These are phyloP conservation scores for Lithosia quadra DNA, from an alignment of 2,888 invertebrate genomes.

Conservation along the genomic window DNA sequence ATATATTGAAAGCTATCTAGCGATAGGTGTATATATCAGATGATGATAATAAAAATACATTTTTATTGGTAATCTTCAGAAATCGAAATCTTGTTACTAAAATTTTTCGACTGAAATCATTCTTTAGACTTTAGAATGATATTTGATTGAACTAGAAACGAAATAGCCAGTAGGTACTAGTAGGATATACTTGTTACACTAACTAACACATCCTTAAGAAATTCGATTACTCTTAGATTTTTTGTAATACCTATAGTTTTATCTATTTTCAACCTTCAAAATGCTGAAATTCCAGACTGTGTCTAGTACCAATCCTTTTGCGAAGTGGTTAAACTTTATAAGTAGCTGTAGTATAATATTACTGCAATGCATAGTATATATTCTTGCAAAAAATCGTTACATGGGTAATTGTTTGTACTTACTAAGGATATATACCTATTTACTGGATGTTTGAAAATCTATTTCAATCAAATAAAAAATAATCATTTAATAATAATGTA, in stretches of 20 bases:
- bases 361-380: too few relatives aligned
- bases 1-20: background rate
- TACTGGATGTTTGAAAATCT: too few relatives aligned
- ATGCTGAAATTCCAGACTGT: background rate
- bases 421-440: too few relatives aligned
- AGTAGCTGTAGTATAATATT: too few relatives aligned
- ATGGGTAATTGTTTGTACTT: too few relatives aligned
- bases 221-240: background rate
- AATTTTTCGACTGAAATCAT: slow-evolving; percentile 4
- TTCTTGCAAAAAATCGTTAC: too few relatives aligned
- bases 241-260: background rate
- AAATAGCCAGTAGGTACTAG: background rate
- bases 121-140: background rate
- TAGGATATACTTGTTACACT: background rate
- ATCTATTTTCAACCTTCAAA: background rate
- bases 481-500: background rate
- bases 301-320: background rate
- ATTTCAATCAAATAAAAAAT: background rate
- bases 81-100: background rate
- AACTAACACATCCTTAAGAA: background rate
- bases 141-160: background rate
- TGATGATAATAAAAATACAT: too few relatives aligned
- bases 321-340: background rate
- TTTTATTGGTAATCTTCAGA: too few relatives aligned
- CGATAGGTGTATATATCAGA: too few relatives aligned